Evolutionary conservation across 2,113 vertebrate species (phyloP).

Genomic region (Notiomystis cincta): DNA sequence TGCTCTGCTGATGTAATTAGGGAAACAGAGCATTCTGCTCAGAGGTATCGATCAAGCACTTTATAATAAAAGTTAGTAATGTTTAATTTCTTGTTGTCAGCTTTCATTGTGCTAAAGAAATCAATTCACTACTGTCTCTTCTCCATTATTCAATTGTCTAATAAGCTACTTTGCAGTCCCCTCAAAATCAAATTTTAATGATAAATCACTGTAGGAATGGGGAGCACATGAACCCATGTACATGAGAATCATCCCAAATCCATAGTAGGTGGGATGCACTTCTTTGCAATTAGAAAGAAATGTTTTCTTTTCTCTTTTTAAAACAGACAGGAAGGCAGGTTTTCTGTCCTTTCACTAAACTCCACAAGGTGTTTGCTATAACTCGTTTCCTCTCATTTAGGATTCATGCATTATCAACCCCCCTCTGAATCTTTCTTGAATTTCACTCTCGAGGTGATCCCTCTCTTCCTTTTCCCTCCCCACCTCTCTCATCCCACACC

Average conservation of each 20-base stretch:
- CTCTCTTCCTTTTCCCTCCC: neutral
- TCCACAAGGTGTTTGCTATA: neutral
- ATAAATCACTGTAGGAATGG: neutral
- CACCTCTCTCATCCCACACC: neutral
- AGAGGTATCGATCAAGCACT: neutral
- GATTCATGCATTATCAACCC: neutral
- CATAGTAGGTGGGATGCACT: neutral
- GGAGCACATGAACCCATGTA: neutral
- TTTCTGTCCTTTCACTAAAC: neutral
- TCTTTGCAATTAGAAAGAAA: neutral
- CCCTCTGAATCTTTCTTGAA: neutral
- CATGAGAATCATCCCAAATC: neutral
- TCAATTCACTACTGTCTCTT: constrained; percentile 33
- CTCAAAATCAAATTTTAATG: constrained; percentile 8
- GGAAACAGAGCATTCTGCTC: neutral
- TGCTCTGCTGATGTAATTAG: neutral
- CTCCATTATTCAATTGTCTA: constrained; percentile 36
- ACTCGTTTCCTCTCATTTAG: neutral
- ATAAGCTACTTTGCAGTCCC: constrained; percentile 30
- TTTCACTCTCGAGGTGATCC: neutral
- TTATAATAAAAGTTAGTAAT: constrained; percentile 15
- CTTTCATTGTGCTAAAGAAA: constrained; percentile 34
- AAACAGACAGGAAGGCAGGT: neutral
- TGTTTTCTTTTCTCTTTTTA: neutral
- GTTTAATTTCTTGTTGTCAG: constrained; percentile 48